Evolutionary conservation across 2,888 invertebrate species (phyloP).

Genomic region (Trissolcus brochymenae): DNA sequence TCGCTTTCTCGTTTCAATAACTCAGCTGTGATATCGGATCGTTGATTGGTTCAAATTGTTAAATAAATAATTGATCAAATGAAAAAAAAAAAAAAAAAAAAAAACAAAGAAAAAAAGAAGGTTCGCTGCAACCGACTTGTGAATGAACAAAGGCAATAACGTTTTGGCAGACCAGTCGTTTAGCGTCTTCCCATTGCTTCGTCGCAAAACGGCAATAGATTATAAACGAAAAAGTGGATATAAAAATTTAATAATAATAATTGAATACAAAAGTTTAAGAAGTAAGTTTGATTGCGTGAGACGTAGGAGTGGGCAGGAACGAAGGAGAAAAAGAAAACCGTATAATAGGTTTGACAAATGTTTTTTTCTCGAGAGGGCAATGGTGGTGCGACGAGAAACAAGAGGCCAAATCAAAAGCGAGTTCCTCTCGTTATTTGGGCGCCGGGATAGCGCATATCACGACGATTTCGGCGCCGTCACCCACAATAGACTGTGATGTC

Average conservation of each 20-base stretch:
- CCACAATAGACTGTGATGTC: conserved; percentile 66
- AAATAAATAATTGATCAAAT: not conserved
- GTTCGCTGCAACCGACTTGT: too few relatives aligned
- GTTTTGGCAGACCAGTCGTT: conserved; percentile 9
- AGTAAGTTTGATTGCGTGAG: conserved; percentile 74
- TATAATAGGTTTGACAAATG: too few relatives aligned
- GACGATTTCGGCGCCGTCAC: conserved; percentile 53
- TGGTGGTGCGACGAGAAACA: conserved; percentile 8
- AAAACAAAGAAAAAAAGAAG: not conserved
- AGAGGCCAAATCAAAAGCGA: conserved; percentile 43
- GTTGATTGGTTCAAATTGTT: conserved; percentile 3
- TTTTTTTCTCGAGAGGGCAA: not conserved
- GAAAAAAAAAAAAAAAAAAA: not conserved
- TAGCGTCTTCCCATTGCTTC: conserved; percentile 76
- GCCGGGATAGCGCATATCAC: conserved; percentile 52
- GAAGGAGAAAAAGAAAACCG: conserved; percentile 2
- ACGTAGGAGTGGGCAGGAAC: conserved; percentile 6
- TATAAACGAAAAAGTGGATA: conserved; percentile 59
- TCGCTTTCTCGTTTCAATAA: not conserved
- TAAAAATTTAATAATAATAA: conserved; percentile 43
- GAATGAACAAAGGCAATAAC: too few relatives aligned
- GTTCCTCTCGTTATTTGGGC: conserved; percentile 49
- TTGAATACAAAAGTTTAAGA: conserved; percentile 63
- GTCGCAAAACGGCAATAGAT: conserved; percentile 73
- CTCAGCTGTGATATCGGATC: conserved; percentile 31